These are phyloP conservation scores for Diploscapter pachys DNA, from an alignment of 1,140 invertebrate species.

Conservation along the genomic window DNA sequence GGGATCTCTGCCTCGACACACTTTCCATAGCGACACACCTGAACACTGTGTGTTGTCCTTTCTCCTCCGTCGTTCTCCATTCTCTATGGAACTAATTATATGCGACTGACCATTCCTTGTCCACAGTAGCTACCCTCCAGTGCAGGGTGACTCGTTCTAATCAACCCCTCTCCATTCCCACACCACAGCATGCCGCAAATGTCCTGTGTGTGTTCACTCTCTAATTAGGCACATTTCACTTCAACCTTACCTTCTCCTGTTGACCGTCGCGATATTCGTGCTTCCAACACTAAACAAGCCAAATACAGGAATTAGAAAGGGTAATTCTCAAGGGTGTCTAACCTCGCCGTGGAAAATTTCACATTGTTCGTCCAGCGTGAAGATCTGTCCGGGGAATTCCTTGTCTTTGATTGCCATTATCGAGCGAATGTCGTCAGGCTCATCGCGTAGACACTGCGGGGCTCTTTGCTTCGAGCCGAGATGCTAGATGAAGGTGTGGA, in stretches of 20 bases:
- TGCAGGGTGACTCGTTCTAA: slow-evolving; percentile 41
- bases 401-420: slow-evolving; percentile 25
- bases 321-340: too few relatives aligned
- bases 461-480: slow-evolving; percentile 9
- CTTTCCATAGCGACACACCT: slow-evolving; percentile 32
- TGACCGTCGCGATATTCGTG: slow-evolving; percentile 43
- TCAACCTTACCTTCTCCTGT: slow-evolving; percentile 41
- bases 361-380: slow-evolving; percentile 42
- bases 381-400: slow-evolving; percentile 37
- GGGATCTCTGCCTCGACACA: slow-evolving; percentile 24
- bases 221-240: slow-evolving; percentile 42
- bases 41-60: slow-evolving; percentile 6
- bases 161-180: slow-evolving; percentile 42
- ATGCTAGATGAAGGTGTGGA: slow-evolving; percentile 3
- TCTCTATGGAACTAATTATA: not conserved
- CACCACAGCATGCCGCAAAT: slow-evolving; percentile 45
- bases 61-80: not conserved
- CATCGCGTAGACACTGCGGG: slow-evolving; percentile 27
- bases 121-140: slow-evolving; percentile 44
- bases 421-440: not conserved
- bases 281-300: slow-evolving; percentile 31
- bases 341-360: slow-evolving; percentile 42
- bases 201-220: slow-evolving; percentile 36
- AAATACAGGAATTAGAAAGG: too few relatives aligned
- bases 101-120: slow-evolving; percentile 22